Evolutionary conservation across 2,797 vertebrate genomes (phyloP), one percentile per base, ranked within the genome.

Genomic region (Hyperoplus immaculatus): DNA sequence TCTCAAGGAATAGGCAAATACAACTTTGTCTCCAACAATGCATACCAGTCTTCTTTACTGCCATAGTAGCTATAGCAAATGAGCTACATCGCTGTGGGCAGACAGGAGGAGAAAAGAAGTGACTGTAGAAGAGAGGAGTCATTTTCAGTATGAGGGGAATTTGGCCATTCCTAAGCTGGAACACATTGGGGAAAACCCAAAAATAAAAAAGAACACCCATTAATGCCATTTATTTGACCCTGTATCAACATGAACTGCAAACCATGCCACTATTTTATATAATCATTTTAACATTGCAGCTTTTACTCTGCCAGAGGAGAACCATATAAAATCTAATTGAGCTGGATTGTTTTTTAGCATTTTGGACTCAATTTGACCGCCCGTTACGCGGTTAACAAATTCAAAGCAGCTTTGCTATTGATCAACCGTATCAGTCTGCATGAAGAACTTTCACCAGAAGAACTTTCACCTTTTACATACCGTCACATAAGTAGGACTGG

Each of bases 271-370:
- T 14, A 16, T 14, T 80, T 16, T 29, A 29, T 29, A 29, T 29
- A 29, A 29, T 29, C 29, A 29, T 53, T 72, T 68, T 55, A 36
- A 29, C 29, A 61, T 1, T 78, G n/a, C 18, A 69, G 55, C 42
- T 54, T 70, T 58, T 50, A 3, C 53, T 53, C 55, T 78, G 80
- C 72, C 69, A 81, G 59, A 71, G 57, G 57, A 72, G 57, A 75
- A 55, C 69, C 75, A 3, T 43, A 77, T 87, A 74, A 87, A 85
- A 81, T 47, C 38, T 59, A 79, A 72, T 29, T 11, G 18, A 54
- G 72, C 56, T 82, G 76, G 67, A 77, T 16, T 29, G 65, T 60
- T 16, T 29, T 29, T 51, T 2, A 42, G 79, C 77, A 21, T 54
- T 74, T 80, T 82, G 72, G 66, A 64, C 47, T 47, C 56, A 21